Percentiles rank a stretch among this genome's conserved stretches.
Conservation (phyloP, 2,888 invertebrate species). For the Dione juno region DNA sequence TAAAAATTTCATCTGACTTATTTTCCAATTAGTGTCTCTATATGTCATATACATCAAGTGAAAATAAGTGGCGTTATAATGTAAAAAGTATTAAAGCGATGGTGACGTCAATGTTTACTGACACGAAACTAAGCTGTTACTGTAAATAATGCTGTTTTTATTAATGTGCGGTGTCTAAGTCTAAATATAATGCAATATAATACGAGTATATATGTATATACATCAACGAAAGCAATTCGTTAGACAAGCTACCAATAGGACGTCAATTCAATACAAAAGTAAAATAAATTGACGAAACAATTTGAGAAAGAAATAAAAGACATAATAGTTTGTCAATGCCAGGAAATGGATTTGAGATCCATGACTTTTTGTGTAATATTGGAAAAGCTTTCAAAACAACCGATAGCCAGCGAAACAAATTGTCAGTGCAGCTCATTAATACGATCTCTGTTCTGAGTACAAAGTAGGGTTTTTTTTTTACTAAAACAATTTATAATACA, state of each 20-base stretch:
- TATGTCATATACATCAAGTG: slow-evolving; percentile 1
- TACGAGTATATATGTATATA: neutral
- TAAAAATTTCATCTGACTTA: slow-evolving; percentile 7
- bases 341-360: slow-evolving; percentile 31
- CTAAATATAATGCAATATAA: neutral
- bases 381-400: slow-evolving; percentile 7
- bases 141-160: neutral
- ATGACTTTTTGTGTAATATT: slow-evolving; percentile 26
- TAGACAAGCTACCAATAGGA: slow-evolving; percentile 9
- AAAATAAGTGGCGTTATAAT: neutral
- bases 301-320: slow-evolving; percentile 34
- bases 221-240: slow-evolving; percentile 5
- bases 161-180: neutral
- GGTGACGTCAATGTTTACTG: slow-evolving; percentile 18
- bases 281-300: slow-evolving; percentile 34
- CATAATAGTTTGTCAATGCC: slow-evolving; percentile 33
- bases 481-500: neutral
- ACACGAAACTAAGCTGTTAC: slow-evolving; percentile 13
- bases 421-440: slow-evolving; percentile 16
- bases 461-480: neutral
- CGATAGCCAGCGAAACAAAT: slow-evolving; percentile 9
- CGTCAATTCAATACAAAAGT: slow-evolving; percentile 29
- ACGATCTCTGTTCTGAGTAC: neutral
- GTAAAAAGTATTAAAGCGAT: slow-evolving; percentile 12
- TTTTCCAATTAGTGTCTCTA: slow-evolving; percentile 8